Conservation (phyloP, 2,888 invertebrate species). For the Dryadula phaetusa region DNA sequence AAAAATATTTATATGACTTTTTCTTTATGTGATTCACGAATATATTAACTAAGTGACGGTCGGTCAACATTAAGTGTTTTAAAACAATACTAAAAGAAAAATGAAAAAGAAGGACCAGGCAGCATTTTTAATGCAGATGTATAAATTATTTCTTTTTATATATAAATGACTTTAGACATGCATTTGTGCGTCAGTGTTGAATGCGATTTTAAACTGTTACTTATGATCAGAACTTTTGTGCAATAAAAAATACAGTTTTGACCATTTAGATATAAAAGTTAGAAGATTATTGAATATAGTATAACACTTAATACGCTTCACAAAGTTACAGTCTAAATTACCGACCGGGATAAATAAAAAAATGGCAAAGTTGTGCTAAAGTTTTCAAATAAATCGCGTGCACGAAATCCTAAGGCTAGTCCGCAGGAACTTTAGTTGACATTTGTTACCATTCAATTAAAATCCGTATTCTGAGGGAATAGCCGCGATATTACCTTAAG, state of each 20-base stretch:
- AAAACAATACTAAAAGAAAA: too few species aligned
- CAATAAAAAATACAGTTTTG: not conserved
- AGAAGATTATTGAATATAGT: not conserved
- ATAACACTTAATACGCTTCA: conserved; percentile 26
- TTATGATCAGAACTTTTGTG: too few species aligned
- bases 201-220: too few species aligned
- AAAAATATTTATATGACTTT: too few species aligned
- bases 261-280: conserved; percentile 23
- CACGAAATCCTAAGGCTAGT: conserved; percentile 60
- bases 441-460: conserved; percentile 33
- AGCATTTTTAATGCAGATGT: too few species aligned
- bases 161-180: too few species aligned
- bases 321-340: conserved; percentile 51
- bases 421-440: conserved; percentile 58
- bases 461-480: conserved; percentile 53
- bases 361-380: conserved; percentile 56
- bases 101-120: too few species aligned
- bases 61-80: too few species aligned
- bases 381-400: conserved; percentile 68
- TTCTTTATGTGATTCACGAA: too few species aligned
- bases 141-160: too few species aligned
- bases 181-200: too few species aligned
- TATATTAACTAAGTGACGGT: too few species aligned
- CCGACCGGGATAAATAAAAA: conserved; percentile 58
- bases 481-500: conserved; percentile 52